Base-by-base conservation (phyloP, 2,113 vertebrate genomes). In the Struthio camelus region DNA sequence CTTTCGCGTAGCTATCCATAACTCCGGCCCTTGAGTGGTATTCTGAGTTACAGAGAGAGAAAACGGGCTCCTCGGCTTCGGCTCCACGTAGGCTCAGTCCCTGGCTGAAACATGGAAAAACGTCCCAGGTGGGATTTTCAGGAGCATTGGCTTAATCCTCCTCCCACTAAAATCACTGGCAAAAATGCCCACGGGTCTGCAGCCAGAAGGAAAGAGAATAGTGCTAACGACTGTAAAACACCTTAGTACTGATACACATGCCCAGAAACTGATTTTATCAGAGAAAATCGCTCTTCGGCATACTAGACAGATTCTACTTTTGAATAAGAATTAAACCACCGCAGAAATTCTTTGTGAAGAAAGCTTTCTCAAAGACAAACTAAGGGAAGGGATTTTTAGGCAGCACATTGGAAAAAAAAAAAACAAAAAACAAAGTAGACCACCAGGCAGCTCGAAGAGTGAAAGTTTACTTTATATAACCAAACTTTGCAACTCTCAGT, bases 391-490 rank as follows among this genome's bases (percentile, higher is more conserved):
- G 34, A 51, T 64, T 96, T 90, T 96, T 90, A 95, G 48, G 61
- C 48, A 25, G 81, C 1, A 3, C 42, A 51, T 59, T 84, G 84
- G 54, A 85, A 94, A 88, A 80, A 71, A 88, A 80, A 71, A 24
- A 66, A 2, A 6, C 51, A 80, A 78, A 90, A 79, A 75, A 46
- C 66, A 22, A 38, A 70, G 54, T 11, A 93, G 95, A 75, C 87
- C 91, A 83, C 96, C 78, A 12, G 56, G 94, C 95, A 95, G 69
- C 94, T 75, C 51, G 96, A 94, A 80, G 40, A 46, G 89, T 48
- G 71, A 59, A 80, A 92, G 97, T 97, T 97, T 96, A 95, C 75
- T 97, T 94, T 97, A 90, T 90, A 96, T 97, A 98, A 91, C 95
- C 96, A 95, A 97, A 93, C 80, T 87, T 97, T 82, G 85, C 93